Conservation (phyloP, 2,888 invertebrate species). For the Philonicus albiceps region DNA sequence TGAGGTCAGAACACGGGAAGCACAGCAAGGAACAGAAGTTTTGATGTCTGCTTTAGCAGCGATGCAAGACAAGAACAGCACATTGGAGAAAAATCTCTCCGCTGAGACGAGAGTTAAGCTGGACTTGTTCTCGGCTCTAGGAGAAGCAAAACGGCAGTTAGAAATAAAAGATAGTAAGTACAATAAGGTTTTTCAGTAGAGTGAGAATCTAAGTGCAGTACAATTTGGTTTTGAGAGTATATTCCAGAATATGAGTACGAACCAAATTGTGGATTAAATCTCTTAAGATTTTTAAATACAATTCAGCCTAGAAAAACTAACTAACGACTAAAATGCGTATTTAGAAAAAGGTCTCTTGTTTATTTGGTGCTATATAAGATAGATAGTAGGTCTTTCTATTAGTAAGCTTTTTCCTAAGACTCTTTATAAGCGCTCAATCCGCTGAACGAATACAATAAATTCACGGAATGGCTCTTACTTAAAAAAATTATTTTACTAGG, state of each 20-base stretch:
- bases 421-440: neutral
- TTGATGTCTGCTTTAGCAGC: conserved; percentile 80
- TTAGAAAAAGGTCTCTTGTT: neutral
- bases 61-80: conserved; percentile 89
- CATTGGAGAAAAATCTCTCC: conserved; percentile 91
- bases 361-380: no score
- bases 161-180: conserved; percentile 84
- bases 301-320: neutral
- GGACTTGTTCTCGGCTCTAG: conserved; percentile 96
- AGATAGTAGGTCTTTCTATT: neutral
- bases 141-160: conserved; percentile 90
- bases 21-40: conserved; percentile 72
- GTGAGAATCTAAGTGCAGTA: neutral
- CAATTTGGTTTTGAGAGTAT: neutral
- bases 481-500: conserved; percentile 65
- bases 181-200: neutral
- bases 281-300: neutral
- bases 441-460: neutral
- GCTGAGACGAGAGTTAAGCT: conserved; percentile 98
- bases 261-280: no score
- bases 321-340: neutral
- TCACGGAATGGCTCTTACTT: neutral
- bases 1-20: conserved; percentile 61
- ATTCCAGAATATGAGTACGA: neutral
- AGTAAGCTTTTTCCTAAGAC: no score